Evolutionary conservation across 53 echinoderm and acorn worm genomes (phyloP).

Genomic region (Holothuria leucospilota): DNA sequence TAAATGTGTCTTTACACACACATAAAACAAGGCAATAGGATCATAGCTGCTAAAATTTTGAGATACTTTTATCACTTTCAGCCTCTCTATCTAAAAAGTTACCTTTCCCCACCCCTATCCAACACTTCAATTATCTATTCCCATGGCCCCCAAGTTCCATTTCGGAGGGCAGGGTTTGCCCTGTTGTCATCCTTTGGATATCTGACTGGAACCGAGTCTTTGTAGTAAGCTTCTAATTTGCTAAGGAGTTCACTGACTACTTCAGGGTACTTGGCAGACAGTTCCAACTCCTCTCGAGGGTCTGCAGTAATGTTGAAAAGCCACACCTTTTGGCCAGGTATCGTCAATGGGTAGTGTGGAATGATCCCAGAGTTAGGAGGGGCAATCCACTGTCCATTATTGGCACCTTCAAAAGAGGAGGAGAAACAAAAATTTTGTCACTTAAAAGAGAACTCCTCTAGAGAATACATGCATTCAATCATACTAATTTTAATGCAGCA

Average conservation of each 20-base stretch:
- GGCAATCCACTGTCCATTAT: constrained; percentile 66
- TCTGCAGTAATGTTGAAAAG: constrained; percentile 87
- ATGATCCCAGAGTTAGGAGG: constrained; percentile 70
- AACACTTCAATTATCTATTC: background rate
- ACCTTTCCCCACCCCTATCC: background rate
- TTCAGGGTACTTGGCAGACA: constrained; percentile 54
- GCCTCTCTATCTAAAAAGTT: background rate
- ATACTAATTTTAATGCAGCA: too few species aligned
- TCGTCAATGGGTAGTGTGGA: constrained; percentile 23
- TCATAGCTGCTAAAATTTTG: too few species aligned
- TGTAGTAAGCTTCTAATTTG: constrained; percentile 56
- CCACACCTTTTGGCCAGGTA: constrained; percentile 61
- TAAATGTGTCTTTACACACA: too few species aligned
- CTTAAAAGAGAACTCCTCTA: too few species aligned
- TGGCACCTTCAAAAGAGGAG: constrained; percentile 30
- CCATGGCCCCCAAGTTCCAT: constrained; percentile 65
- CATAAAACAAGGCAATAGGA: background rate
- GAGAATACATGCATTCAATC: too few species aligned
- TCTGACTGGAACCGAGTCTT: constrained; percentile 57
- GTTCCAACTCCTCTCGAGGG: constrained; percentile 61
- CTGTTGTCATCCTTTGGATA: constrained; percentile 27
- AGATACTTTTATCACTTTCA: background rate
- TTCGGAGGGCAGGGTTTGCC: constrained; percentile 53
- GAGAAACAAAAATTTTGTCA: too few species aligned
- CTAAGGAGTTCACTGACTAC: constrained; percentile 43